These are phyloP conservation scores for Sarotherodon lohbergeri DNA, from an alignment of 2,113 vertebrate genomes.

Conservation along the genomic window DNA sequence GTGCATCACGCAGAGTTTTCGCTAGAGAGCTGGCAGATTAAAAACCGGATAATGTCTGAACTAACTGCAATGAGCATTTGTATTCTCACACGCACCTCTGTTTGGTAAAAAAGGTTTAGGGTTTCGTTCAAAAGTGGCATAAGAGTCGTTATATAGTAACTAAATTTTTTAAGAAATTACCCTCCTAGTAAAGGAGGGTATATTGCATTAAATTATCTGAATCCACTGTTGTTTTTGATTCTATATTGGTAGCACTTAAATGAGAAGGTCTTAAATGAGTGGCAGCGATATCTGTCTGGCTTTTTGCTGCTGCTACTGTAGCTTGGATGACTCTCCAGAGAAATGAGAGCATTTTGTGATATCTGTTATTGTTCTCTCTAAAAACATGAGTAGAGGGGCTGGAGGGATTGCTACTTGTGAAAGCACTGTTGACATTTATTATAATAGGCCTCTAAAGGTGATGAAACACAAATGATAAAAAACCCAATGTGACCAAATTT, in stretches of 20 bases:
- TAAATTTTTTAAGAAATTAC: neutral
- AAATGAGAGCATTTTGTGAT: neutral
- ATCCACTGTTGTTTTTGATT: neutral
- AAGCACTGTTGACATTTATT: neutral
- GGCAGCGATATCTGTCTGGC: neutral
- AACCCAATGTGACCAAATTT: neutral
- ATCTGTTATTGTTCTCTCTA: neutral
- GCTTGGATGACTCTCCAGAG: neutral
- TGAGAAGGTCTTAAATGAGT: neutral
- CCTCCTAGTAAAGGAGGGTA: neutral
- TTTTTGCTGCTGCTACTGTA: neutral
- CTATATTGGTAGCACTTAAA: neutral
- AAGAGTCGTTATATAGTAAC: neutral
- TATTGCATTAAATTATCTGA: neutral
- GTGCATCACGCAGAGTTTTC: neutral
- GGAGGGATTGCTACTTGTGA: neutral
- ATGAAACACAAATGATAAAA: neutral
- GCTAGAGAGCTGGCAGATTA: neutral
- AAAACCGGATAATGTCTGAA: neutral
- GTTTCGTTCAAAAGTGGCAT: rapidly evolving
- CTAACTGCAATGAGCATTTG: neutral
- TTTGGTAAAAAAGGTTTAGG: neutral
- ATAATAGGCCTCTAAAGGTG: neutral
- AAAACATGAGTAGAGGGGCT: neutral
- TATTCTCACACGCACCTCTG: neutral